Evolutionary conservation across 2,888 invertebrate species (phyloP).

Genomic region (Heliconius cydno): DNA sequence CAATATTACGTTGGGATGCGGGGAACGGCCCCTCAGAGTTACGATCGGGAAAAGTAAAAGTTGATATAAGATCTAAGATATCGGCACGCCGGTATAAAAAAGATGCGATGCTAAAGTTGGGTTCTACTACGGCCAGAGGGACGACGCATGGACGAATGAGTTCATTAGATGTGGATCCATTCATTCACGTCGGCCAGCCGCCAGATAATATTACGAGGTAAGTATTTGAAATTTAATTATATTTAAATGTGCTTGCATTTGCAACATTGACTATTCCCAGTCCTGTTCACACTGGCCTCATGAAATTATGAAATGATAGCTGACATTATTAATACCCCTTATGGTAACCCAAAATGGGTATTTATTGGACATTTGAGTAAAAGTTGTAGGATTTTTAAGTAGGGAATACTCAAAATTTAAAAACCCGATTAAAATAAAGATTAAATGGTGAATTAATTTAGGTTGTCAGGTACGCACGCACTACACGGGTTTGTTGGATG

Average conservation of each 20-base stretch:
- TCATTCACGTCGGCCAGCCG: slow-evolving; percentile 71
- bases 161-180: slow-evolving; percentile 74
- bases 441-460: slow-evolving; percentile 56
- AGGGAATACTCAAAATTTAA: neutral
- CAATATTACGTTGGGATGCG: slow-evolving; percentile 72
- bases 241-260: neutral
- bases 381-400: neutral
- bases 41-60: slow-evolving; percentile 67
- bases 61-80: slow-evolving; percentile 69
- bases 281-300: too few species aligned
- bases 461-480: slow-evolving; percentile 89
- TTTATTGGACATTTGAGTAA: neutral
- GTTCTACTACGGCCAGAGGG: slow-evolving; percentile 66
- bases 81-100: slow-evolving; percentile 75
- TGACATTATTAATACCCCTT: neutral
- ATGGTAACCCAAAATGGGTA: too few species aligned
- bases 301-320: neutral
- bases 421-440: neutral
- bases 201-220: slow-evolving; percentile 76
- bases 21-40: slow-evolving; percentile 73
- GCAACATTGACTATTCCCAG: neutral
- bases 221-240: slow-evolving; percentile 45
- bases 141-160: slow-evolving; percentile 73
- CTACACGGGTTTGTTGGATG: slow-evolving; percentile 92
- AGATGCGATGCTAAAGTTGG: slow-evolving; percentile 72